Evolutionary conservation across 2,797 vertebrate species (phyloP).

Genomic region (Dipus sagitta): DNA sequence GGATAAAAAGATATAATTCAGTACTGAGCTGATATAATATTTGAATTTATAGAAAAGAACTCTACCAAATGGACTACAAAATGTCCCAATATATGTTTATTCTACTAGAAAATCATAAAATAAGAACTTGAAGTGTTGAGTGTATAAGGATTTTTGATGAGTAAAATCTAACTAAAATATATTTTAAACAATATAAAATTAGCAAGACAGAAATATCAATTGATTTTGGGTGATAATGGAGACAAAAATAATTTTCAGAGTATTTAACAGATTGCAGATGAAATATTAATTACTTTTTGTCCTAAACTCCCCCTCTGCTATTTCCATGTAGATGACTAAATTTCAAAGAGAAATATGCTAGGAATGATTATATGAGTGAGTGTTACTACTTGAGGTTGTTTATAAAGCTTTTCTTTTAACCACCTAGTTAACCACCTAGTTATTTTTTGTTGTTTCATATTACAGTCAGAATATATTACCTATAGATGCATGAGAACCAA

Average conservation of each 20-base stretch:
- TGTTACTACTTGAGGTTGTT: background rate
- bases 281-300: slow-evolving; percentile 71
- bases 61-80: slow-evolving; percentile 18
- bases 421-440: slow-evolving; percentile 5
- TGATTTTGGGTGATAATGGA: slow-evolving; percentile 16
- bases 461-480: slow-evolving; percentile 29
- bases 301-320: slow-evolving; percentile 72
- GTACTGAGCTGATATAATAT: background rate
- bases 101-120: slow-evolving; percentile 63
- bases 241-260: slow-evolving; percentile 60
- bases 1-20: slow-evolving; percentile 35
- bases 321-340: slow-evolving; percentile 51
- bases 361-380: slow-evolving; percentile 22
- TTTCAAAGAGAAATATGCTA: slow-evolving; percentile 59
- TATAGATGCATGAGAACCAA: background rate
- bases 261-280: slow-evolving; percentile 67
- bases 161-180: slow-evolving; percentile 56
- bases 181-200: slow-evolving; percentile 13
- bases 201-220: slow-evolving; percentile 57
- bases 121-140: background rate
- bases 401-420: slow-evolving; percentile 35
- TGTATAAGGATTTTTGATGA: slow-evolving; percentile 32
- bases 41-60: slow-evolving; percentile 57
- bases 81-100: slow-evolving; percentile 42
- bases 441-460: slow-evolving; percentile 32